These are phyloP conservation scores for Chelonia mydas DNA, from an alignment of 2,797 vertebrate species.

Conservation along the genomic window DNA sequence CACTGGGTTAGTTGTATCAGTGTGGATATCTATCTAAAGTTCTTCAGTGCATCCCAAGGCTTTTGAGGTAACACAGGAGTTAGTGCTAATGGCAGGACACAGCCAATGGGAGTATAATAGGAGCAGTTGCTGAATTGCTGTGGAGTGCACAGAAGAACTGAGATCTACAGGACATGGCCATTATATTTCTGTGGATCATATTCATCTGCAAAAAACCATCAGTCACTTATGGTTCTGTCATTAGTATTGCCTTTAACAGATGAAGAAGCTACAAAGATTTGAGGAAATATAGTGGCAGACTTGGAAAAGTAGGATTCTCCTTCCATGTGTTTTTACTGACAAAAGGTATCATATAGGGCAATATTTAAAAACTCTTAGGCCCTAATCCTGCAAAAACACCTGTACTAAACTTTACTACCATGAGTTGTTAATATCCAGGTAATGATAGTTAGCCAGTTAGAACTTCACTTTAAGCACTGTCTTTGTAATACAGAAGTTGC, in stretches of 20 bases:
- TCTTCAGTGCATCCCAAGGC: not conserved
- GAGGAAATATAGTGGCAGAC: not conserved
- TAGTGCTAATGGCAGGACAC: not conserved
- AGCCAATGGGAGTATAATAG: not conserved
- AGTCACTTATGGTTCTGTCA: not conserved
- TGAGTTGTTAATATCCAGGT: not conserved
- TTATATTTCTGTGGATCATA: not conserved
- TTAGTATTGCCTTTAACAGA: not conserved
- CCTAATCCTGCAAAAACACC: not conserved
- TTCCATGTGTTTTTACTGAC: not conserved
- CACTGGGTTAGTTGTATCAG: not conserved
- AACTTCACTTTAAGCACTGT: not conserved
- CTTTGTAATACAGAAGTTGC: not conserved
- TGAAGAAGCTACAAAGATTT: not conserved
- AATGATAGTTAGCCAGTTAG: not conserved
- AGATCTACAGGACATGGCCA: not conserved
- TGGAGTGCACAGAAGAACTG: fast-evolving
- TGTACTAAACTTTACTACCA: not conserved
- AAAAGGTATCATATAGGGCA: not conserved
- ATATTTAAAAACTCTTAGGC: not conserved
- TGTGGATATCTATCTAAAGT: not conserved
- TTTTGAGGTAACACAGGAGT: not conserved
- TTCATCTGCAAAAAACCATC: not conserved
- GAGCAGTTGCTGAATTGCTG: not conserved
- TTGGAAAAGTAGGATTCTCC: not conserved